These are phyloP conservation scores for Agapornis canus DNA, from an alignment of 2,797 vertebrate species.

Conservation along the genomic window DNA sequence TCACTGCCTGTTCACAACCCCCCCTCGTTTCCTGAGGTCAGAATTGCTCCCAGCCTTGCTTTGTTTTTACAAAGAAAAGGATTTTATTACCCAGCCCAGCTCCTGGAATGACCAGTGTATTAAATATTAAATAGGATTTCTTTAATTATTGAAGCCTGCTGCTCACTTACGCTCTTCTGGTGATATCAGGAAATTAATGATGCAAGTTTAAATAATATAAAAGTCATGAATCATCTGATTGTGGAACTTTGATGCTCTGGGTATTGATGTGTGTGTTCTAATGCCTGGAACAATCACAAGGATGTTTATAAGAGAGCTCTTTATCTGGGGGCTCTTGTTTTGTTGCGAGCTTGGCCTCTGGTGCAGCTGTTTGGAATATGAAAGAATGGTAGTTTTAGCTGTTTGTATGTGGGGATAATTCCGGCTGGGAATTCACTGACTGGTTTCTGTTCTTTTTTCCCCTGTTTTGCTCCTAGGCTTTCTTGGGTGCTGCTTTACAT, in stretches of 20 bases:
- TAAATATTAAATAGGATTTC: slow-evolving; percentile 59
- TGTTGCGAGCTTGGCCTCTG: not conserved
- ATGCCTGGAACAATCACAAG: not conserved
- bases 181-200: not conserved
- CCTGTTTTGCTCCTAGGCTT: slow-evolving; percentile 78
- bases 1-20: not conserved
- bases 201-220: not conserved
- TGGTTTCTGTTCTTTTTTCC: not conserved
- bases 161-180: not conserved
- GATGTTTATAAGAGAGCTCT: not conserved
- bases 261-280: not conserved
- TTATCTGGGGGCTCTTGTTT: not conserved
- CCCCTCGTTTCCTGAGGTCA: not conserved
- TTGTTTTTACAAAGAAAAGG: not conserved
- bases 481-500: slow-evolving; percentile 95
- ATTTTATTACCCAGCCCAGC: slow-evolving; percentile 17
- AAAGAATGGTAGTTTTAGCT: not conserved
- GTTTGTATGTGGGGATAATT: not conserved
- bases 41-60: not conserved
- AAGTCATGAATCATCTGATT: not conserved
- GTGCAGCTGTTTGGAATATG: not conserved
- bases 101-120: not conserved
- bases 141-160: slow-evolving; percentile 54
- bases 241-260: not conserved
- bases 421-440: not conserved